These are phyloP conservation scores for Chloroceryle aenea DNA, from an alignment of 2,113 vertebrate genomes.

Conservation along the genomic window DNA sequence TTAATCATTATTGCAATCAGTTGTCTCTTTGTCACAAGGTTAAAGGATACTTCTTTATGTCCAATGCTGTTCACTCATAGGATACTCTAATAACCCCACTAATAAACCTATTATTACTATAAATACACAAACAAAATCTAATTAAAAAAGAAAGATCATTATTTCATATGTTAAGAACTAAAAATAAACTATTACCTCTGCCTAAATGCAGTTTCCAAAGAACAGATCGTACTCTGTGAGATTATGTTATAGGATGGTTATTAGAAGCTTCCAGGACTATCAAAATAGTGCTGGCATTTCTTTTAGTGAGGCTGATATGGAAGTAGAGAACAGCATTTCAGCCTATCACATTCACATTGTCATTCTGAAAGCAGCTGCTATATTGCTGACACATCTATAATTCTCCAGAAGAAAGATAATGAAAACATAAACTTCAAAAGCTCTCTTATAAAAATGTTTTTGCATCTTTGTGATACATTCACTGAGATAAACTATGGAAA, in stretches of 20 bases:
- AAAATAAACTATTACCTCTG: background rate
- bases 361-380: background rate
- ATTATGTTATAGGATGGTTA: background rate
- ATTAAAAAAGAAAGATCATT: background rate
- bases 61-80: background rate
- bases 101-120: background rate
- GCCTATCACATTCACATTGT: background rate
- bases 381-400: background rate
- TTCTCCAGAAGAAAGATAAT: background rate
- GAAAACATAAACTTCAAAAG: conserved; percentile 18
- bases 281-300: background rate
- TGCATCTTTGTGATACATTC: background rate
- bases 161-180: background rate
- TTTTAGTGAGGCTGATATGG: background rate
- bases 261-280: background rate
- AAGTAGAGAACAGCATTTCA: background rate
- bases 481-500: background rate
- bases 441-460: background rate
- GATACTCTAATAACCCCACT: background rate
- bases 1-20: background rate
- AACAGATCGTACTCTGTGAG: background rate
- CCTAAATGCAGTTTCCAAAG: background rate
- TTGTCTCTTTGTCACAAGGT: background rate
- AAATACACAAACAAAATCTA: background rate
- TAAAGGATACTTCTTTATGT: background rate